Evolutionary conservation across 2,113 vertebrate species (phyloP), one percentile per base, ranked within the genome.

Genomic region (Spermophilus dauricus): DNA sequence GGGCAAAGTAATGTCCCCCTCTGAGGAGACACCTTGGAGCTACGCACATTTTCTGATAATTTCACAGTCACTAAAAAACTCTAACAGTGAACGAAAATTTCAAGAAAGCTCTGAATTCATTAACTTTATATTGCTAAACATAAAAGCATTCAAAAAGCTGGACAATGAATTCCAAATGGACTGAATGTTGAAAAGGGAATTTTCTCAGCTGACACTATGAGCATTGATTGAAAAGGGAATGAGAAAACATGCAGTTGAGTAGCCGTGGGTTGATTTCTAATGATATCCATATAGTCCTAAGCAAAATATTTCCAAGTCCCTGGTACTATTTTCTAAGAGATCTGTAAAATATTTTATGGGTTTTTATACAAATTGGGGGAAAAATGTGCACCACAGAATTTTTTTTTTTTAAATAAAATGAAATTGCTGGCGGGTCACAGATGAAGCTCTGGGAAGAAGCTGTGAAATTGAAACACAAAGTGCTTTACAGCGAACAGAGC

Each of bases 1-100:
- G 75, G 69, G 61, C 51, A 65, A 42, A 86, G 48, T 72, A 1
- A 69, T 76, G 78, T 70, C 17, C 20, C 4, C 32, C 39, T 45
- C 45, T 39, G 63, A 78, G 70, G 86, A 94, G 84, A 61, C n/a
- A 81, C 65, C 63, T 89, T 78, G 72, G 86, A 87, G 58, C 63
- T 10, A 18, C 16, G 22, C 39, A n/a, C 26, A 17, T 34, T 69
- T 61, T 85, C 81, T 89, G 48, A 69, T 65, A 42, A 76, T 63
- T 77, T 76, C 39, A 39, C 4, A 26, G 37, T 75, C 17, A 24
- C 63, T 93, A 72, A 28, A 72, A 89, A 84, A 77, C 26, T 69
- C 20, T 67, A 67, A 80, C 48, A 37, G 18, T 14, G 45, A 67
- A 48, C 8, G 42, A 80, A 67, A 30, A 65, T 92, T 63, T 86